A percentile compares a stretch with the other conserved stretches of the same genome.
Evolutionary conservation across 2,113 vertebrate species (phyloP).

Genomic region (Tinamus guttatus): DNA sequence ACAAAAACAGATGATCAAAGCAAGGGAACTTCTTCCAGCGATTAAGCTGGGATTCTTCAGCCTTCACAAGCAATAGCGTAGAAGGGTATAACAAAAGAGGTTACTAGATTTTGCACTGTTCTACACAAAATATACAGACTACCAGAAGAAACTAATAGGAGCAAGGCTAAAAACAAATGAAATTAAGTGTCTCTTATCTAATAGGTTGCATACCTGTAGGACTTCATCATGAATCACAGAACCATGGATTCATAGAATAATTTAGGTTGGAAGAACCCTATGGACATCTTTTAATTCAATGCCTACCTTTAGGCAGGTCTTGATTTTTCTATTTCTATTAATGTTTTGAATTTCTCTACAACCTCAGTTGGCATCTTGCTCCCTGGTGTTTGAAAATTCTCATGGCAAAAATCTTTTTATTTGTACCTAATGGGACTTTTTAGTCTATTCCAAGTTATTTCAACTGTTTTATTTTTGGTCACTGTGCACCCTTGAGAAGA

Average conservation of each 20-base stretch:
- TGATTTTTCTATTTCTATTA: background rate
- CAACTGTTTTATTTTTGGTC: background rate
- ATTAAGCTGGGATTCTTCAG: background rate
- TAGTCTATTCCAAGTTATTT: background rate
- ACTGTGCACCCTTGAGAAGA: background rate
- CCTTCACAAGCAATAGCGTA: background rate
- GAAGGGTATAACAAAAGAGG: background rate
- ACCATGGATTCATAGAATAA: background rate
- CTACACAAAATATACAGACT: background rate
- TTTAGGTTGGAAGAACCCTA: background rate
- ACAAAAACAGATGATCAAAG: background rate
- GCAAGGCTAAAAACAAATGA: background rate
- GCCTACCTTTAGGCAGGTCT: rapidly evolving
- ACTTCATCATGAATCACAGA: background rate
- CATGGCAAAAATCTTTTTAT: background rate
- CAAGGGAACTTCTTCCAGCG: background rate
- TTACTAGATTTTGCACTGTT: background rate
- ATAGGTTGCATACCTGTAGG: background rate
- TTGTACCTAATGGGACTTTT: background rate
- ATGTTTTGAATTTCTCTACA: background rate
- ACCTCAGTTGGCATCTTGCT: background rate
- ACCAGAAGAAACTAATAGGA: background rate
- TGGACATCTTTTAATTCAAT: background rate
- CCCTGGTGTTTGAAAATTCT: background rate
- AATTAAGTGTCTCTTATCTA: background rate